A percentile compares a stretch with the other conserved stretches of the same genome.
Conservation (phyloP, 2,113 vertebrate genomes). For the Hippocampus zosterae region DNA sequence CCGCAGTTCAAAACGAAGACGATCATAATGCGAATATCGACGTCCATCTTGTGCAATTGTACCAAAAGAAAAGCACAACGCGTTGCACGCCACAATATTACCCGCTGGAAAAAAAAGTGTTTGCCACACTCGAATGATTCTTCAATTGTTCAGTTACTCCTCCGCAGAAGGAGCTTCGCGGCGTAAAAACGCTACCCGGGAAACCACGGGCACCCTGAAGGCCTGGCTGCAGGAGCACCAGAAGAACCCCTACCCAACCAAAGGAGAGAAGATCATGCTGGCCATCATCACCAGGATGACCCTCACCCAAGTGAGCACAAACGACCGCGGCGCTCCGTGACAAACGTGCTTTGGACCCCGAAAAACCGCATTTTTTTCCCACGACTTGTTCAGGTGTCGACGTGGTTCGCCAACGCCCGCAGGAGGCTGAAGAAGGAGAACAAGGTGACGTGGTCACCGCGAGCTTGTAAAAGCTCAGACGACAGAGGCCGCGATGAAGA, state of each 20-base stretch:
- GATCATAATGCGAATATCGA: too few species aligned
- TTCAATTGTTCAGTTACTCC: conserved; percentile 75
- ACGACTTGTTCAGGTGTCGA: conserved; percentile 70
- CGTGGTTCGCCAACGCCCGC: conserved; percentile 91
- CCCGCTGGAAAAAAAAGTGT: too few species aligned
- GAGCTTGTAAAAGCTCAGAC: conserved; percentile 83
- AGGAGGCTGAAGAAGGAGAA: conserved; percentile 90
- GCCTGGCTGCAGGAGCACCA: conserved; percentile 89
- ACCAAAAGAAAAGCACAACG: neutral
- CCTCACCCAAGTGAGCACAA: conserved; percentile 72
- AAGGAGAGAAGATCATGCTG: conserved; percentile 86
- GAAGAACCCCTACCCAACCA: conserved; percentile 85
- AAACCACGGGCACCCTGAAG: conserved; percentile 92
- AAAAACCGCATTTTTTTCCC: neutral
- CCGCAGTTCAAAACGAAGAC: too few species aligned
- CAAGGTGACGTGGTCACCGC: conserved; percentile 89
- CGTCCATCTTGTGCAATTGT: too few species aligned
- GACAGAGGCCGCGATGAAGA: conserved; percentile 84
- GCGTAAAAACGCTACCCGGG: conserved; percentile 91
- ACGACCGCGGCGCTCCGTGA: too few species aligned
- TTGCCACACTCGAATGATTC: neutral
- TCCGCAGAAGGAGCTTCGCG: conserved; percentile 84
- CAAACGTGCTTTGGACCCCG: too few species aligned
- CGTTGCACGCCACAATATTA: neutral
- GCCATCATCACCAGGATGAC: conserved; percentile 91